phyloP scores from a whole-genome alignment of 2,888 invertebrate species.

The Cryptocheilus praepositus region DNA sequence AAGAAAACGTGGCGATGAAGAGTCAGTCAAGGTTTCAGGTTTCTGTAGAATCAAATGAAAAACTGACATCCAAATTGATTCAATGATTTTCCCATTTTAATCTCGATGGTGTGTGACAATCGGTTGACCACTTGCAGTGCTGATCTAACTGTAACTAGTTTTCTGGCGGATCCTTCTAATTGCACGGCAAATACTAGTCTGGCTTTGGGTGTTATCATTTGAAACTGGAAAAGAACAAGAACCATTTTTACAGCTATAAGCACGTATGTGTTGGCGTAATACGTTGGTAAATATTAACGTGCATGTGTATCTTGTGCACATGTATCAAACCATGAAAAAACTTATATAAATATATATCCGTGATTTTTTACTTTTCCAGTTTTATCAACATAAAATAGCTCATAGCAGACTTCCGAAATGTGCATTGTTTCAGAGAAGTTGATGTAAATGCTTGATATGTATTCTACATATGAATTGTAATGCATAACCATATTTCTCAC shows the following conservation, averaged over 20 bases:
- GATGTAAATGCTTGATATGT: too few relatives aligned
- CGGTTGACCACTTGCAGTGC: constrained; percentile 88
- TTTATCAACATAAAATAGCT: too few relatives aligned
- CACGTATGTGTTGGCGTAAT: too few relatives aligned
- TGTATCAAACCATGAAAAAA: too few relatives aligned
- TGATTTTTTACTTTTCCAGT: too few relatives aligned
- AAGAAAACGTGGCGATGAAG: not conserved
- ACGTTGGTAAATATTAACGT: too few relatives aligned
- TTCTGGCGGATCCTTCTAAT: constrained; percentile 94
- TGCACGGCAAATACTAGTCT: constrained; percentile 94
- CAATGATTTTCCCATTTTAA: constrained; percentile 81
- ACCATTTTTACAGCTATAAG: constrained; percentile 11
- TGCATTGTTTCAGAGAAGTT: too few relatives aligned
- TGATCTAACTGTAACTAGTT: constrained; percentile 93
- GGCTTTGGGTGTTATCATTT: constrained; percentile 75
- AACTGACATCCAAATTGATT: constrained; percentile 73
- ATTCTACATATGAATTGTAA: too few relatives aligned
- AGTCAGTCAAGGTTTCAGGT: not conserved
- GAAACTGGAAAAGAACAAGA: constrained; percentile 36
- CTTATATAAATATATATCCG: too few relatives aligned
- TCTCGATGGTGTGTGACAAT: constrained; percentile 83
- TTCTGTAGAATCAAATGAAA: not conserved
- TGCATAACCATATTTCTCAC: too few relatives aligned
- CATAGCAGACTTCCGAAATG: too few relatives aligned
- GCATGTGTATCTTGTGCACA: too few relatives aligned